Conservation (phyloP, 2,888 invertebrate species). For the Cataglyphis livida region DNA sequence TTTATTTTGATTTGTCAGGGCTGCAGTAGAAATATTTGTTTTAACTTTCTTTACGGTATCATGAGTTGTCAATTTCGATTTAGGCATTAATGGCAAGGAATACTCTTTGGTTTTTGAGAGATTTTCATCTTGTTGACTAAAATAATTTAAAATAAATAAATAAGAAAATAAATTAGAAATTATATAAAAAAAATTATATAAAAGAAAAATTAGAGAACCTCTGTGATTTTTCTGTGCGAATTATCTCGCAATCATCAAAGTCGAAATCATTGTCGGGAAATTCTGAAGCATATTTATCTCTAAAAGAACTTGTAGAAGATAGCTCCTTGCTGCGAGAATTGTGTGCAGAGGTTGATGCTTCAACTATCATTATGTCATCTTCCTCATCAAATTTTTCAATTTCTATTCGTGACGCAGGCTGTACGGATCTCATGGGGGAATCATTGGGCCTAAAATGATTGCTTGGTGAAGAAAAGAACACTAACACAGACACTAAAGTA, state of each 20-base stretch:
- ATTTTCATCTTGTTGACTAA: conserved; percentile 22
- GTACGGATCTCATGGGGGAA: neutral
- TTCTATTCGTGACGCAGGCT: neutral
- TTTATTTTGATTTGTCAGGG: conserved; percentile 44
- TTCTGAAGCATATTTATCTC: neutral
- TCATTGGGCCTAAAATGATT: conserved; percentile 23
- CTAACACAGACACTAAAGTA: neutral
- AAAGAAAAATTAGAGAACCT: neutral
- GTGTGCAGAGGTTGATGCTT: neutral
- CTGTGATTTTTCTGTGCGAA: neutral
- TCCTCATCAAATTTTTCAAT: neutral
- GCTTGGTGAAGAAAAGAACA: neutral
- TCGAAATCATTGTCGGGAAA: conserved; percentile 62
- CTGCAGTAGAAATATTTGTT: neutral
- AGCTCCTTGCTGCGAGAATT: neutral
- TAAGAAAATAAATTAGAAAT: neutral
- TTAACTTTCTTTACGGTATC: neutral
- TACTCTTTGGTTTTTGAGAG: neutral
- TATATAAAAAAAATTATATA: neutral
- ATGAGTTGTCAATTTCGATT: neutral
- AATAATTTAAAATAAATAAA: conserved; percentile 5
- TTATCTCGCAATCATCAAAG: conserved; percentile 46
- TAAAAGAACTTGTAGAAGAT: neutral
- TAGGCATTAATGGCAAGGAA: neutral
- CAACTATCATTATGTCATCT: conserved; percentile 16